A percentile compares a stretch with the other conserved stretches of the same genome.
Conservation (phyloP, 2,888 invertebrate species). For the Calameuta filiformis region DNA sequence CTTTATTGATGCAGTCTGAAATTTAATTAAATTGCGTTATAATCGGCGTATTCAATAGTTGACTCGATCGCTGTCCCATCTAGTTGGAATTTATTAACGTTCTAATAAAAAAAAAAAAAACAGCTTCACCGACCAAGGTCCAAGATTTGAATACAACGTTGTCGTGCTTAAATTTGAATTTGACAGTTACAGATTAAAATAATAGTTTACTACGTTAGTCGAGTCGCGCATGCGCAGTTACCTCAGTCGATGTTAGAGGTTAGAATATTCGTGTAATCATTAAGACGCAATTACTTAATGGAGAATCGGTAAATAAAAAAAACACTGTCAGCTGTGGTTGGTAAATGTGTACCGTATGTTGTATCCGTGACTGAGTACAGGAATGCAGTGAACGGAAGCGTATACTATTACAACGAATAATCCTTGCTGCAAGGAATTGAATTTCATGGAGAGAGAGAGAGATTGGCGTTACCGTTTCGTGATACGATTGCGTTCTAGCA, state of each 20-base stretch:
- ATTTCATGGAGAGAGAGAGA: background rate
- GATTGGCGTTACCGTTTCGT: background rate
- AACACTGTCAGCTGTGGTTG: background rate
- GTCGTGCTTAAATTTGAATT: background rate
- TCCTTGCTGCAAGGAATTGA: background rate
- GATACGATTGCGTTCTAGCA: background rate
- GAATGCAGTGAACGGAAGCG: background rate
- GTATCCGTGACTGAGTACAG: background rate
- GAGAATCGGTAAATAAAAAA: background rate
- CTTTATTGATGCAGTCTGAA: too few relatives aligned
- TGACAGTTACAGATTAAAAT: background rate
- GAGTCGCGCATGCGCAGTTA: background rate
- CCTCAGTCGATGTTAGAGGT: background rate
- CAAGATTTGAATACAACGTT: background rate
- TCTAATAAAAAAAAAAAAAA: background rate
- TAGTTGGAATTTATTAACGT: background rate
- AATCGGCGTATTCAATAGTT: background rate
- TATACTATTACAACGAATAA: background rate
- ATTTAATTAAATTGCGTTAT: background rate
- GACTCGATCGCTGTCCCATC: background rate
- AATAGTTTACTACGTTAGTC: background rate
- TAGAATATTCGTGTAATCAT: background rate
- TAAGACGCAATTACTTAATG: background rate
- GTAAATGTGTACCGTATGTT: background rate
- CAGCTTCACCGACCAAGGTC: background rate